phyloP scores from a whole-genome alignment of 2,888 invertebrate genomes.

The Pristionchus fissidentatus region DNA sequence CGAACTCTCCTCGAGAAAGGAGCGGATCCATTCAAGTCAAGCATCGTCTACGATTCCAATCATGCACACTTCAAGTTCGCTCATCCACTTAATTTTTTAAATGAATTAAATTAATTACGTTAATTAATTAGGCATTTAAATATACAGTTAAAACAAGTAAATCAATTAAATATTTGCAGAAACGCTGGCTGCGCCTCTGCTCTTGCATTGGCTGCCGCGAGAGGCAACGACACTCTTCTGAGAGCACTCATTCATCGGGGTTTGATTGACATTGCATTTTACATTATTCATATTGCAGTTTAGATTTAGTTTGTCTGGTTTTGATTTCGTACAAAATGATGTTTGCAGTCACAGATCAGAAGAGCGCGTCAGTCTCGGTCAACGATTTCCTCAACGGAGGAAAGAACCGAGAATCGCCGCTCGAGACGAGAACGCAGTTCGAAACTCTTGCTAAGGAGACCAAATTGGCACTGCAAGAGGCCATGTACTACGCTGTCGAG shows the following conservation, averaged over 20 bases:
- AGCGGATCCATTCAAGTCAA: slow-evolving; percentile 89
- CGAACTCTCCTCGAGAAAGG: slow-evolving; percentile 87
- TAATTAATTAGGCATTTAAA: too few relatives aligned
- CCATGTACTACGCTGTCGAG: slow-evolving; percentile 94
- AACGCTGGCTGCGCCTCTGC: slow-evolving; percentile 85
- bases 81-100: too few relatives aligned
- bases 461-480: slow-evolving; percentile 79
- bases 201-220: slow-evolving; percentile 90
- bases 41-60: slow-evolving; percentile 78
- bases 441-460: slow-evolving; percentile 49
- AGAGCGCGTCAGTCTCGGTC: slow-evolving; percentile 74
- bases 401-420: slow-evolving; percentile 70
- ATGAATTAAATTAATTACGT: too few relatives aligned
- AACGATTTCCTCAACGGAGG: slow-evolving; percentile 91
- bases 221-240: slow-evolving; percentile 87
- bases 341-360: slow-evolving; percentile 33
- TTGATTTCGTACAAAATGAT: too few relatives aligned
- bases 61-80: slow-evolving; percentile 51
- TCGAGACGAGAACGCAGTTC: slow-evolving; percentile 44
- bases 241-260: slow-evolving; percentile 79
- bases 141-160: too few relatives aligned
- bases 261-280: background rate
- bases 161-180: background rate
- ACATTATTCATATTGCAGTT: background rate
- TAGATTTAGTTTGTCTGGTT: background rate